Conservation (phyloP, 64 coral and sea anemone genomes). For the Montipora cactus region DNA sequence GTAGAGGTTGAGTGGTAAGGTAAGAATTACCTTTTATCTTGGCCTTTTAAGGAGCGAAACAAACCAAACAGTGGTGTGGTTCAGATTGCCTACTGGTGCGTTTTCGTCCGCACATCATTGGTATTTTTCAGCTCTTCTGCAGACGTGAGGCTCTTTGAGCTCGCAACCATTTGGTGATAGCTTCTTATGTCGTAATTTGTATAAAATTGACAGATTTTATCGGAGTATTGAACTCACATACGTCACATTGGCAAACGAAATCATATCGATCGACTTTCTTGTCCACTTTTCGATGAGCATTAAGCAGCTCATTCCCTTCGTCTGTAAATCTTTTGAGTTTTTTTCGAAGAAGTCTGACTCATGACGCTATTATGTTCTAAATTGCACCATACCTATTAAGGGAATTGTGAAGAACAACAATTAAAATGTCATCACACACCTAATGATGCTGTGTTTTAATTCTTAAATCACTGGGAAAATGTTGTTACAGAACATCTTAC, state of each 20-base stretch:
- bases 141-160: neutral
- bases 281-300: neutral
- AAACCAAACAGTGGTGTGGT: neutral
- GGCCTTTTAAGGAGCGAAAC: slow-evolving; percentile 4
- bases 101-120: neutral
- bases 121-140: neutral
- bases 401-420: neutral
- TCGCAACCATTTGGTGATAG: no score
- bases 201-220: neutral
- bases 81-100: neutral
- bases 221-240: neutral
- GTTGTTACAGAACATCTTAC: neutral
- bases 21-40: neutral
- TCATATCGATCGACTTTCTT: neutral
- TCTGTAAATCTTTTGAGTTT: neutral
- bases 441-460: neutral
- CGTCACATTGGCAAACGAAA: neutral
- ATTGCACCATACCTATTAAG: slow-evolving; percentile 9
- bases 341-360: neutral
- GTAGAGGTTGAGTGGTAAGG: slow-evolving; percentile 39
- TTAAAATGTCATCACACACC: neutral
- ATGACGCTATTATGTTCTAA: neutral
- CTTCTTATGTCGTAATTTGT: neutral
- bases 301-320: neutral
- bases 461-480: neutral